phyloP scores from a whole-genome alignment of 2,888 invertebrate genomes.

The Drosophila paramelanica region DNA sequence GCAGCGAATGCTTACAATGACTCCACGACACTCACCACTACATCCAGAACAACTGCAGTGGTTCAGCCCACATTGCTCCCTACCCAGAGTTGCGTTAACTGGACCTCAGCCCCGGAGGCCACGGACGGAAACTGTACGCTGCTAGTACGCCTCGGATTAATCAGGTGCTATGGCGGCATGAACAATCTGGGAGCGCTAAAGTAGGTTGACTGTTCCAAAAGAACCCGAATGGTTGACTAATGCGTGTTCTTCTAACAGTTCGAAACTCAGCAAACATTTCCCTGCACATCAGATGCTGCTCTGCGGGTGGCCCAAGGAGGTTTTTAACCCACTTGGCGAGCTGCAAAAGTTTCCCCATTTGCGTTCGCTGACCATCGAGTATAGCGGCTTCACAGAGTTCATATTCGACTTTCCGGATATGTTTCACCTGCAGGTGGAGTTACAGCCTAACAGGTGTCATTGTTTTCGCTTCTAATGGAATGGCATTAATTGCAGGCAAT shows the following conservation, averaged over 20 bases:
- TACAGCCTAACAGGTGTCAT: background rate
- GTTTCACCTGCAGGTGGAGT: constrained; percentile 75
- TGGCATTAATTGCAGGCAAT: constrained; percentile 71
- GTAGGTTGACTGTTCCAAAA: constrained; percentile 40
- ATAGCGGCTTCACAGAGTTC: constrained; percentile 81
- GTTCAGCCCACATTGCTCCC: background rate
- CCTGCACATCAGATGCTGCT: constrained; percentile 69
- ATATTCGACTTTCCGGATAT: constrained; percentile 82
- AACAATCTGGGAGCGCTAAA: constrained; percentile 74
- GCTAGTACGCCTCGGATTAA: constrained; percentile 61
- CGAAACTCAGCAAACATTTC: constrained; percentile 47
- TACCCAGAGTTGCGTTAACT: constrained; percentile 69
- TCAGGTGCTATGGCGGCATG: constrained; percentile 82
- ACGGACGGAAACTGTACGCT: constrained; percentile 79
- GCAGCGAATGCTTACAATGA: constrained; percentile 2
- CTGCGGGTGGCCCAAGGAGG: constrained; percentile 82
- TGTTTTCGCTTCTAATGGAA: background rate
- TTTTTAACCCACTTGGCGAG: constrained; percentile 77
- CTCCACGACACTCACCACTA: background rate
- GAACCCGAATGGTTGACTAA: no score
- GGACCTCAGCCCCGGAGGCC: constrained; percentile 78
- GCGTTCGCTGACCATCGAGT: constrained; percentile 81
- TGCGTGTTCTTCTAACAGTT: constrained; percentile 4
- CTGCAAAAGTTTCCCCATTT: constrained; percentile 80
- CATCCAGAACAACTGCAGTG: background rate